Base-by-base conservation (phyloP, 2,888 invertebrate species). In the Pelosia muscerda region DNA sequence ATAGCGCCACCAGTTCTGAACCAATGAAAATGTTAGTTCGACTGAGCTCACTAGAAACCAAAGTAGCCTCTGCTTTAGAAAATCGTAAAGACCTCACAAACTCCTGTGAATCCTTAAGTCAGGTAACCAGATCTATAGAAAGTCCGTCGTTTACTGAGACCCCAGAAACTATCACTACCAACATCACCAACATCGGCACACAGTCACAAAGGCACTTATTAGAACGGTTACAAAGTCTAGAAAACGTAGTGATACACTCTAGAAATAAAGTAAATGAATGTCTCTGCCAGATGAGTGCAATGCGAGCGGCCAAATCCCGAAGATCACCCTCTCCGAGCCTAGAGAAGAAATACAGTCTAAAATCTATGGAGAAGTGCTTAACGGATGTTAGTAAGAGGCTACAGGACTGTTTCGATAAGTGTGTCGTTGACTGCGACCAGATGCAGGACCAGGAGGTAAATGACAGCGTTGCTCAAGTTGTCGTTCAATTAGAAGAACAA, bases 11-110 rank as follows among this genome's bases (percentile, higher is more conserved):
- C 10, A 96, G 96, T 75, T 96, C 97, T 0, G 97, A 97, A 86
- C 97, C 98, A 0, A 96, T 98, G 96, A 97, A 97, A 90, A 96
- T 97, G 85, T 91, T 97, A 79, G 96, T 97, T 83, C 95, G 97
- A 73, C 91, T 98, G 63, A 97, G 96, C 85, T 96, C 97, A 62
- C 91, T 98, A 79, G 98, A 98, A 92, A 96, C 97, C 78, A 97
- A 97, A 92, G 96, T 97, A 57, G 96, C 96, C 22, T 96, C 96
- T 74, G 96, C 96, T 34, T 90, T 95, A 57, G 91, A 93, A 76
- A 88, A 87, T 73, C 90, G 93, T 23, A 88, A 89, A 73, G 94
- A 93, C 73, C 77, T 95, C 53, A 93, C 95, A 58, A 95, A 95
- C 75, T 96, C 96, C 11, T 96, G 95, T 77, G 96, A 96, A 84